Evolutionary conservation across 2,888 invertebrate genomes (phyloP), one percentile per base, ranked within the genome.

Genomic region (Drosophila meridiana): DNA sequence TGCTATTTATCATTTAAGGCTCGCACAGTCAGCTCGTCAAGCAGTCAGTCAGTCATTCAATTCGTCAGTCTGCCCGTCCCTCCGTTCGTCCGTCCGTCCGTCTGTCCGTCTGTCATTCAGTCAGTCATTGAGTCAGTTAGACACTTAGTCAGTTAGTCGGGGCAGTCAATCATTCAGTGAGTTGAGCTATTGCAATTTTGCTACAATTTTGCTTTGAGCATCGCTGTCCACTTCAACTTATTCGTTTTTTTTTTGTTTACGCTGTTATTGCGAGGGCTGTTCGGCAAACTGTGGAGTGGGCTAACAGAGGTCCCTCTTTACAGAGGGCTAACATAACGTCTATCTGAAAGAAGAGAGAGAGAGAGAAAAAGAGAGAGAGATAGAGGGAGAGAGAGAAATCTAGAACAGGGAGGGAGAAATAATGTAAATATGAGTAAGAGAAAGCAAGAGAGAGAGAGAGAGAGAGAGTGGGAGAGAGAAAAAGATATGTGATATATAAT

Each of bases 121-220:
- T 38, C 59, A 40, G 36, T 30, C 26, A 57, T 58, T 63, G 40
- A 43, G 50, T 55, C 42, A 50, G 52, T 42, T 38, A 40, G 48
- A 47, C 36, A 45, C 45, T 34, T 36, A 65, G 61, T 48, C 59
- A 65, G 80, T 68, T 60, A 69, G 69, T 66, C 79, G 65, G 38
- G 38, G 57, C 52, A 67, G 76, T 77, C 77, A 78, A 76, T 80
- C 80, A 70, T 76, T 66, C 78, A 78, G 76, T 63, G 69, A 63
- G 64, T 72, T 84, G 82, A 87, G 89, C 90, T 89, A 85, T 89
- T 87, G 90, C 90, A 85, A 84, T 84, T 84, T 82, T 82, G 87
- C 79, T 79, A 83, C 82, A 89, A 84, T 87, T 87, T 89, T 76
- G 83, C 87, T 89, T 67, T 48, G 55, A 75, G 68, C 77, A 82